These are phyloP conservation scores for Zoanthus solanderi DNA, from an alignment of 92 coral and sea anemone genomes.

Conservation along the genomic window DNA sequence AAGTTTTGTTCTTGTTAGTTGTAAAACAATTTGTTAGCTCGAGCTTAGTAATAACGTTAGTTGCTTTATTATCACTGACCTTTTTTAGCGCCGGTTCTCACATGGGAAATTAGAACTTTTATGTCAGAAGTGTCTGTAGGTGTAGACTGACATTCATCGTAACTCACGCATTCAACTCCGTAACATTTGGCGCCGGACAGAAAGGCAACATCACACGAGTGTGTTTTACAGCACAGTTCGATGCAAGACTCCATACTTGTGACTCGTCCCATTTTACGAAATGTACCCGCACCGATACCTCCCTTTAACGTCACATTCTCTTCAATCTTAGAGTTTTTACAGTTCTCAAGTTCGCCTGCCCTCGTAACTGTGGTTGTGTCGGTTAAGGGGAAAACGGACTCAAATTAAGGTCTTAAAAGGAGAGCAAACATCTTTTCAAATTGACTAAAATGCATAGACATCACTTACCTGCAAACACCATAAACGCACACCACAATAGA, in stretches of 20 bases:
- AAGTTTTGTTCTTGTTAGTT: background rate
- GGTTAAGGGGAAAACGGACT: slow-evolving; percentile 7
- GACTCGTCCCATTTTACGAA: slow-evolving; percentile 94
- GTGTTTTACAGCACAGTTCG: slow-evolving; percentile 95
- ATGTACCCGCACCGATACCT: slow-evolving; percentile 98
- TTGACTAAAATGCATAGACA: background rate
- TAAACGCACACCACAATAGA: slow-evolving; percentile 46
- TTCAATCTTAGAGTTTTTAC: slow-evolving; percentile 94
- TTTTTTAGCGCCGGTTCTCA: slow-evolving; percentile 91
- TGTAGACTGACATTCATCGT: slow-evolving; percentile 97
- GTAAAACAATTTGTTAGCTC: background rate
- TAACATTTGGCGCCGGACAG: slow-evolving; percentile 96
- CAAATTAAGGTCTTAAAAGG: slow-evolving; percentile 14
- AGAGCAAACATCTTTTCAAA: slow-evolving; percentile 3
- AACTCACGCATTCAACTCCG: slow-evolving; percentile 98
- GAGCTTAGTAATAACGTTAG: background rate
- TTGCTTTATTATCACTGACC: slow-evolving; percentile 68
- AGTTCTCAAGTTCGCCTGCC: slow-evolving; percentile 79
- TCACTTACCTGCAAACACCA: slow-evolving; percentile 34
- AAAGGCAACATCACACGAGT: slow-evolving; percentile 97
- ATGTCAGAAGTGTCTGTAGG: slow-evolving; percentile 98
- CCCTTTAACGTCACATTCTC: slow-evolving; percentile 97
- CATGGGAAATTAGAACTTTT: slow-evolving; percentile 97
- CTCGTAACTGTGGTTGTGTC: slow-evolving; percentile 29
- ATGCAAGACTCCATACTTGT: slow-evolving; percentile 97